These are phyloP conservation scores for Trematomus loennbergii DNA, from an alignment of 2,113 vertebrate genomes.

Conservation along the genomic window DNA sequence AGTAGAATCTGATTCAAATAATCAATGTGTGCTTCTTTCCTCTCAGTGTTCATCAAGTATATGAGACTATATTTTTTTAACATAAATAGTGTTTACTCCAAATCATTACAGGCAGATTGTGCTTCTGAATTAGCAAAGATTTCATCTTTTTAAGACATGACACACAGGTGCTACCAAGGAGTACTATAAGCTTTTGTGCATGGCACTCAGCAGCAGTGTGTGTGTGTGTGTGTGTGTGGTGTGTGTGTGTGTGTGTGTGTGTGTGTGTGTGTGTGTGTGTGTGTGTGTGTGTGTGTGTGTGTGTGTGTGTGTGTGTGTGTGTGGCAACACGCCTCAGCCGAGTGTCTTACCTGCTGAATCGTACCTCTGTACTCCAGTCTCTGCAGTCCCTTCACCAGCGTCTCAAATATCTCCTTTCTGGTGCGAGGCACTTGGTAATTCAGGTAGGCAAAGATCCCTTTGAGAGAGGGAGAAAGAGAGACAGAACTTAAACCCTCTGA, in stretches of 20 bases:
- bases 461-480: slow-evolving; percentile 35
- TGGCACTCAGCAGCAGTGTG: too few species aligned
- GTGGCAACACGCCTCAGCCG: slow-evolving; percentile 37
- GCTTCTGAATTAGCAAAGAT: too few species aligned
- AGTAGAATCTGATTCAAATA: too few species aligned
- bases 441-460: slow-evolving; percentile 98
- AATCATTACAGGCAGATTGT: too few species aligned
- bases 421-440: slow-evolving; percentile 95
- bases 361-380: slow-evolving; percentile 97
- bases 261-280: slow-evolving; percentile 21
- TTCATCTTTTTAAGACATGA: too few species aligned
- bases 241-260: slow-evolving; percentile 19
- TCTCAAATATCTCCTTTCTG: slow-evolving; percentile 94
- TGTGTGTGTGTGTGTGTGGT: slow-evolving; percentile 18
- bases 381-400: slow-evolving; percentile 93
- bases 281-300: slow-evolving; percentile 29
- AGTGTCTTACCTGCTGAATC: slow-evolving; percentile 93
- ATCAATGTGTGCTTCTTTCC: too few species aligned
- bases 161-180: slow-evolving; percentile 31
- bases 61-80: too few species aligned
- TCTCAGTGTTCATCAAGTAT: too few species aligned
- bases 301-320: too few species aligned
- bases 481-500: slow-evolving; percentile 15
- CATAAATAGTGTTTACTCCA: too few species aligned
- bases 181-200: slow-evolving; percentile 23